phyloP scores from a whole-genome alignment of 2,888 invertebrate species.

The Sinodicranocentrus sp. region DNA sequence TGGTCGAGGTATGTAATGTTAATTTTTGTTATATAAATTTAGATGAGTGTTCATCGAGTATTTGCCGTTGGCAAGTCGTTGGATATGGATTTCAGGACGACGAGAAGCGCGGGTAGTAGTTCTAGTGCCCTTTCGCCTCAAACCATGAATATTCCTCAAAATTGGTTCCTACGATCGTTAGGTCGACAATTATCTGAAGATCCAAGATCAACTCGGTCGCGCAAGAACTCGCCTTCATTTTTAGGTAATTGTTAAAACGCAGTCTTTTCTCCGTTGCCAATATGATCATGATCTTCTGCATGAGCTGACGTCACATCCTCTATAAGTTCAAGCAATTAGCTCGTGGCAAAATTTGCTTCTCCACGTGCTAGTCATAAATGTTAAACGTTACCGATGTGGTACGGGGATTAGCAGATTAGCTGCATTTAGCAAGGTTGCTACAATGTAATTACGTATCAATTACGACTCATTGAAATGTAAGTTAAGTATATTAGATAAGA shows the following conservation, averaged over 20 bases:
- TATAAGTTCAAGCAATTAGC: no score
- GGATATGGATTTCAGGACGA: conserved; percentile 56
- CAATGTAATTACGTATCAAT: no score
- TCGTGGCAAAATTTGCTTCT: no score
- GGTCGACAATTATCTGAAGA: conserved; percentile 73
- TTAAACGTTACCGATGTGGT: no score
- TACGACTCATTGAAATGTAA: no score
- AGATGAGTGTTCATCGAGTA: conserved; percentile 54
- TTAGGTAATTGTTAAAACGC: conserved; percentile 48
- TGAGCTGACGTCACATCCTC: no score
- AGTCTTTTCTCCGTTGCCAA: neutral
- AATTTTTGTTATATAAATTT: neutral
- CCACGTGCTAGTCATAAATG: no score
- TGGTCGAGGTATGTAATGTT: neutral
- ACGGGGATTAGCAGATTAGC: no score
- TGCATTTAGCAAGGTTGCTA: no score
- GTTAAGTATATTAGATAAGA: no score
- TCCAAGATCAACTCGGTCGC: conserved; percentile 53
- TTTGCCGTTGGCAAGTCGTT: conserved; percentile 58
- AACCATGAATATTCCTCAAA: conserved; percentile 69
- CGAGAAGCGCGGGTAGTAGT: conserved; percentile 69
- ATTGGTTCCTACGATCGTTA: conserved; percentile 71
- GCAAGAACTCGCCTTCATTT: conserved; percentile 71
- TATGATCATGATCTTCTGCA: neutral
- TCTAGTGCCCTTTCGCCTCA: conserved; percentile 62